Percentiles rank a stretch among this genome's conserved stretches.
Conservation (phyloP, 1,140 invertebrate species). For the Sycophaga agraensis region DNA sequence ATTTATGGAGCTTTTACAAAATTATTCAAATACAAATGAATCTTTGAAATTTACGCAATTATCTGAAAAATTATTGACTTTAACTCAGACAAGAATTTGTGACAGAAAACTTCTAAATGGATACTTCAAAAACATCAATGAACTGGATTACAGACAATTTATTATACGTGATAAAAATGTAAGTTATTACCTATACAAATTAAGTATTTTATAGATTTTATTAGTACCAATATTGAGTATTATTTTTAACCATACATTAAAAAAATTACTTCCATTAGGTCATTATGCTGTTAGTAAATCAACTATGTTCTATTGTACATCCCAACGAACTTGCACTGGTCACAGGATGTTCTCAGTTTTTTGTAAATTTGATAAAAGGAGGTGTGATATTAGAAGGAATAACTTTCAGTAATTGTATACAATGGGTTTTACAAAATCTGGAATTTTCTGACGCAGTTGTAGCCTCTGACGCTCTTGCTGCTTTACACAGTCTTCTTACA, state of each 20-base stretch:
- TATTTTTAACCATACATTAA: neutral
- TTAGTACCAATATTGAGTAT: neutral
- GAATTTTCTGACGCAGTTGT: constrained; percentile 35
- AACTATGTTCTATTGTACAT: constrained; percentile 49
- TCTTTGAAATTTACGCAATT: constrained; percentile 29
- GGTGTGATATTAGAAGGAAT: constrained; percentile 44
- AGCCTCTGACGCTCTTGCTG: constrained; percentile 36
- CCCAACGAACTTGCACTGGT: constrained; percentile 49
- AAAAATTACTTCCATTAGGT: constrained; percentile 36
- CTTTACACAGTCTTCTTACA: constrained; percentile 41
- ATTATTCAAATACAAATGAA: constrained; percentile 15
- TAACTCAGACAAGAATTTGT: constrained; percentile 43
- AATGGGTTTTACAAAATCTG: constrained; percentile 51
- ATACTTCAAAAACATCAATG: constrained; percentile 52
- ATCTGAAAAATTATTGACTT: constrained; percentile 44
- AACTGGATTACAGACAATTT: constrained; percentile 47
- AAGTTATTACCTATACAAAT: constrained; percentile 28
- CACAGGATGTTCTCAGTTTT: constrained; percentile 51
- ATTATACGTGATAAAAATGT: constrained; percentile 48
- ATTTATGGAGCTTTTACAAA: constrained; percentile 25
- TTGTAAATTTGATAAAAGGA: constrained; percentile 48
- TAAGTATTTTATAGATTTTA: neutral
- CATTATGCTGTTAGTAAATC: constrained; percentile 50
- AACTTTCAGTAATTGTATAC: constrained; percentile 43
- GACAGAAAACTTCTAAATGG: constrained; percentile 49